Evolutionary conservation across 2,113 vertebrate genomes (phyloP), one percentile per base, ranked within the genome.

Genomic region (Bambusicola thoracicus): DNA sequence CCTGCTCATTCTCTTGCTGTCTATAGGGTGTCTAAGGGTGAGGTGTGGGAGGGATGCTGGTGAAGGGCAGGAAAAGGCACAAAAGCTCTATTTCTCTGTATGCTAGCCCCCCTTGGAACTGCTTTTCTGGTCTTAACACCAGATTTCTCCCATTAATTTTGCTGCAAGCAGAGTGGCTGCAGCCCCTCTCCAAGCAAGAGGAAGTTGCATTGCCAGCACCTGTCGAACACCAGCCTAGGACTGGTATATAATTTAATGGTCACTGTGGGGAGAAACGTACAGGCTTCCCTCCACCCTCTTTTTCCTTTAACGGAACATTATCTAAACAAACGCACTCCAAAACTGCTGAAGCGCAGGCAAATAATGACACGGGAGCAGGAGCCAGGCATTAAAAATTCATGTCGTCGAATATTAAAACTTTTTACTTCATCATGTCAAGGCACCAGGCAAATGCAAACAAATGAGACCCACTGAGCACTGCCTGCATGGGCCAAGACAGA

Each of bases 331-430:
- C 75, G 72, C 65, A 2, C 92, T 81, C 14, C 87, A 81, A 97
- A 97, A 96, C 58, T 97, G 97, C 97, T 97, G 97, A 96, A 97
- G 93, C 43, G 15, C 92, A 92, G 94, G 95, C 96, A 93, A 94
- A 95, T 96, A 95, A 96, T 84, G 96, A 97, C 94, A 93, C 49
- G 32, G 90, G 96, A 96, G 97, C 91, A 92, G 96, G 95, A 94
- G 96, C 96, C 94, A 89, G 89, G 92, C 95, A 97, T 97, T 96
- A 97, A 97, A 97, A 90, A 97, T 97, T 97, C 96, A 97, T 97
- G 89, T 30, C 5, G 62, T 85, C 25, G 81, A 95, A 97, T 97
- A 97, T 97, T 96, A 97, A 96, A 97, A 97, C 97, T 97, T 97
- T 97, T 92, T 89, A 95, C 90, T 95, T 94, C 91, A 91, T 97